phyloP scores from a whole-genome alignment of 2,888 invertebrate species.

The Dolichopus griseipennis region DNA sequence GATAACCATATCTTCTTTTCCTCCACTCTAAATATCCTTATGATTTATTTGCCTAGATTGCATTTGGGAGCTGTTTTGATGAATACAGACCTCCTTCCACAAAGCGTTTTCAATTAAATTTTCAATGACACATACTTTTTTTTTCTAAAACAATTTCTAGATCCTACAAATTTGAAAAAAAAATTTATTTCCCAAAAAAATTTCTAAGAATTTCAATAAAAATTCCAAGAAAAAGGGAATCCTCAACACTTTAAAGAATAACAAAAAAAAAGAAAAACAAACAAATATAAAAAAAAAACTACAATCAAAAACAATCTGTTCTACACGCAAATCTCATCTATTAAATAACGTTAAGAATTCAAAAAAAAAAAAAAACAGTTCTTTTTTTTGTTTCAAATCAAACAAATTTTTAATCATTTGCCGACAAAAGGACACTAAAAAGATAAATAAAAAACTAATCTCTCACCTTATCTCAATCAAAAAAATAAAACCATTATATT shows the following conservation, averaged over 20 bases:
- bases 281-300: too few relatives aligned
- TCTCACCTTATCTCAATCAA: neutral
- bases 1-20: too few relatives aligned
- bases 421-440: slow-evolving; percentile 7
- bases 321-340: neutral
- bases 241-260: neutral
- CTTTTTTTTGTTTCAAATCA: neutral
- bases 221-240: slow-evolving; percentile 3
- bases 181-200: neutral
- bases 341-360: too few relatives aligned
- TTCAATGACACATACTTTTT: too few relatives aligned
- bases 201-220: slow-evolving; percentile 3
- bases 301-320: neutral
- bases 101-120: too few relatives aligned
- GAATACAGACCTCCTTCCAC: too few relatives aligned
- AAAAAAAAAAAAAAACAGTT: neutral
- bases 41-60: too few relatives aligned
- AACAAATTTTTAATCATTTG: slow-evolving; percentile 10
- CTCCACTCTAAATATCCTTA: too few relatives aligned
- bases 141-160: too few relatives aligned
- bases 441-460: neutral
- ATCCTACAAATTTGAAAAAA: neutral
- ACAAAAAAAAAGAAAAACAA: too few relatives aligned
- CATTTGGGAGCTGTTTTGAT: too few relatives aligned
- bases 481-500: neutral